These are phyloP conservation scores for Timema podura DNA, from an alignment of 2,888 invertebrate genomes.

Conservation along the genomic window DNA sequence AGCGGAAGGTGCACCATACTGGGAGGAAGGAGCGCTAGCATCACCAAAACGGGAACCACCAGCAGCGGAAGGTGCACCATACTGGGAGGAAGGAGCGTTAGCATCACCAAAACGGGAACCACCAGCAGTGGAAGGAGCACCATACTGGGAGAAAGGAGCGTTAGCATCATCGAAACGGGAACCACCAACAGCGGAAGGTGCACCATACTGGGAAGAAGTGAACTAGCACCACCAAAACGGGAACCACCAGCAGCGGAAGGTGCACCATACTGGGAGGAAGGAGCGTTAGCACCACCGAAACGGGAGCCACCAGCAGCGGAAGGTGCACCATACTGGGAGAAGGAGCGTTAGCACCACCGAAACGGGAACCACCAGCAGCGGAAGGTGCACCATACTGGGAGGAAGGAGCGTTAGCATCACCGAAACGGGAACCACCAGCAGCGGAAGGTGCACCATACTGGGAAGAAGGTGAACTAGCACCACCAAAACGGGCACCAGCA, in stretches of 20 bases:
- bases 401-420: neutral
- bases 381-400: constrained; percentile 16
- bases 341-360: no score
- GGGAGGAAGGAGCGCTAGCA: no score
- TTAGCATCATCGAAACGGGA: constrained; percentile 14
- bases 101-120: constrained; percentile 7
- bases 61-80: constrained; percentile 10
- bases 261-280: constrained; percentile 34
- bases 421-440: neutral
- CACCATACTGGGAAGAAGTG: constrained; percentile 31
- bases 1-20: no score
- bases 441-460: constrained; percentile 18
- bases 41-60: no score
- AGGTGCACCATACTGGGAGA: no score
- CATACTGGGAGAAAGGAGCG: constrained; percentile 15
- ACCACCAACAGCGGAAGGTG: constrained; percentile 2
- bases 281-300: constrained; percentile 14
- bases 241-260: constrained; percentile 20
- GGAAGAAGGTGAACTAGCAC: no score
- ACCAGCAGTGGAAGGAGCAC: constrained; percentile 16
- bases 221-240: no score
- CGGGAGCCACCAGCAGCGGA: no score
- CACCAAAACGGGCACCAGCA: no score
- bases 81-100: neutral
- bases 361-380: no score